Evolutionary conservation across 2,888 invertebrate species (phyloP), one percentile per base, ranked within the genome.

Genomic region (Campaea margaritaria): DNA sequence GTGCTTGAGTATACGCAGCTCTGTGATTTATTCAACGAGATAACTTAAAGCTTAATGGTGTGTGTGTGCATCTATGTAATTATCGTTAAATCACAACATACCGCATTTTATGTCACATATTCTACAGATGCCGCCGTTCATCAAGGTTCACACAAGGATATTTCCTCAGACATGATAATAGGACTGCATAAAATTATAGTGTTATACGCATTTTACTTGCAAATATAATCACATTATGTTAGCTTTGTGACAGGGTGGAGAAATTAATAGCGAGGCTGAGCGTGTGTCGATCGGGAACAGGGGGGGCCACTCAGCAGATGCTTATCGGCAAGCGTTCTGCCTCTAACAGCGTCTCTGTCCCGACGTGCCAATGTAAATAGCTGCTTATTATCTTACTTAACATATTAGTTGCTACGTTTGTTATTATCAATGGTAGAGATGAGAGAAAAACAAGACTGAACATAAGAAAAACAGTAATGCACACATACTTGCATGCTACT

Each of bases 261-360:
- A 87, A 90, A 91, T 91, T 91, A 91, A 91, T 91, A 89, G 91
- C 86, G 82, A 87, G 83, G 80, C 82, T 81, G 82, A 81, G 82
- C 81, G 85, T 78, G 82, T 78, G 83, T 76, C 81, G 85, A 87
- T 89, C 83, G 86, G 83, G 81, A 83, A 86, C 85, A 76, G 81
- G 87, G 91, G 91, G 91, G 89, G 83, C 85, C 86, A 89, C 89
- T 91, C 90, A 85, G 91, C 91, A 88, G 91, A 91, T 91, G 87
- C 89, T 91, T 91, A 92, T 92, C 91, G 81, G 75, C 89, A 88
- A 85, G 83, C 82, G 75, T 80, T 78, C 77, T 74, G 78, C 68
- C 75, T 73, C 72, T 69, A 77, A 76, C 79, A 74, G 76, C 73
- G 73, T 73, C 73, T 75, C 71, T 70, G 75, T 72, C 76, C 74